These are phyloP conservation scores for Corythaixoides concolor DNA, from an alignment of 2,113 vertebrate genomes.

Conservation along the genomic window DNA sequence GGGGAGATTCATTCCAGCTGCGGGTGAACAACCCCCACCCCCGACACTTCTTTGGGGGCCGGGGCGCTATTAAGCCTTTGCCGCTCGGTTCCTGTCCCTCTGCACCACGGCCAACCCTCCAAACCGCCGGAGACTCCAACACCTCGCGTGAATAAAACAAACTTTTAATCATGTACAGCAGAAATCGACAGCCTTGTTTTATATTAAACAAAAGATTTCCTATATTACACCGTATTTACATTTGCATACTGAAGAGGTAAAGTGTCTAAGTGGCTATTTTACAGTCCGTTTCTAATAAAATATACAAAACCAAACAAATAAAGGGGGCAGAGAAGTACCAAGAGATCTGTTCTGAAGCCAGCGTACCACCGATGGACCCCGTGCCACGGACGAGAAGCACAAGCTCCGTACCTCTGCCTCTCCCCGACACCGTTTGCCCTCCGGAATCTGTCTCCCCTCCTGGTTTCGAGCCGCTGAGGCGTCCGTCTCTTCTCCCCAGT, in stretches of 20 bases:
- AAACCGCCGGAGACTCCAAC: neutral
- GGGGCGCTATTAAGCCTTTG: no score
- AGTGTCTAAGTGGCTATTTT: constrained; percentile 88
- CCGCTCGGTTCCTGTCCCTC: fast-evolving
- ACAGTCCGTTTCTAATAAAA: constrained; percentile 82
- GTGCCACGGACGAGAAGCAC: neutral
- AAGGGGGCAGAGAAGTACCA: constrained; percentile 63
- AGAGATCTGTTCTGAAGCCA: constrained; percentile 57
- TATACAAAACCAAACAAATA: constrained; percentile 79
- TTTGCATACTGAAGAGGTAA: constrained; percentile 89
- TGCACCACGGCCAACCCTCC: fast-evolving
- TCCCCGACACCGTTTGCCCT: fast-evolving
- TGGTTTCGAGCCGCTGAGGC: neutral
- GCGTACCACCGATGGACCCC: neutral
- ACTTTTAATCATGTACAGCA: constrained; percentile 87
- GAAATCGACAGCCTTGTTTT: constrained; percentile 82
- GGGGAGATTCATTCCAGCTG: neutral
- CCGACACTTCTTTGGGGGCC: fast-evolving
- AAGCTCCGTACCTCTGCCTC: neutral
- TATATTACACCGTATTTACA: constrained; percentile 87
- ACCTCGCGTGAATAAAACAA: constrained; percentile 77
- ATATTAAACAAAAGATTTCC: constrained; percentile 85
- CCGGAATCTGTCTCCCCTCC: neutral
- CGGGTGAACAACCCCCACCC: fast-evolving
- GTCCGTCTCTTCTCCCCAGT: neutral